A percentile compares a stretch with the other conserved stretches of the same genome.
phyloP scores from a whole-genome alignment of 2,797 vertebrate species.

The Kryptolebias ocellatus region DNA sequence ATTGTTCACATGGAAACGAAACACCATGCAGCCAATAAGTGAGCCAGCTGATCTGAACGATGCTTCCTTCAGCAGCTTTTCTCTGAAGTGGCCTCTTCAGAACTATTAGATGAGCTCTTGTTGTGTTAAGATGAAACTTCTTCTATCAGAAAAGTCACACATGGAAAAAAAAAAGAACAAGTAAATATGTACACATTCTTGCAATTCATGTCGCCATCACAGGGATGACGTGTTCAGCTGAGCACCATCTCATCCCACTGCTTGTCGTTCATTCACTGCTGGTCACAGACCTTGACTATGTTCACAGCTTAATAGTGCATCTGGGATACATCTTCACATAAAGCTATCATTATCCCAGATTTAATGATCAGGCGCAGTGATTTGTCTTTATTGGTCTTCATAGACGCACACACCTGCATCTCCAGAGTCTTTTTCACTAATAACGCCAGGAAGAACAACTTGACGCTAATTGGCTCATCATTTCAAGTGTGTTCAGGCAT shows the following conservation, averaged over 20 bases:
- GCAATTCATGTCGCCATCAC: constrained; percentile 20
- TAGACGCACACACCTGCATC: constrained; percentile 63
- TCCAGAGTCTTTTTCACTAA: constrained; percentile 58
- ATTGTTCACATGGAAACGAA: constrained; percentile 79
- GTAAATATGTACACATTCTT: constrained; percentile 30
- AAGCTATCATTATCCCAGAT: constrained; percentile 69
- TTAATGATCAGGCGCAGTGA: constrained; percentile 68
- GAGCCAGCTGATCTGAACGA: constrained; percentile 53
- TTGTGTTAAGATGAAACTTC: constrained; percentile 42
- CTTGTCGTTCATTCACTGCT: constrained; percentile 18
- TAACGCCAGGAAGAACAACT: constrained; percentile 66
- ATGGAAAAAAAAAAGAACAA: constrained; percentile 1
- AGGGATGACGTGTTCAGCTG: constrained; percentile 30
- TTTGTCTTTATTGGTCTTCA: constrained; percentile 71
- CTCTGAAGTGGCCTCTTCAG: constrained; percentile 60
- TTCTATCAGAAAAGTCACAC: constrained; percentile 17
- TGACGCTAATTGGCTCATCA: constrained; percentile 74
- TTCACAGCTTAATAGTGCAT: constrained; percentile 64
- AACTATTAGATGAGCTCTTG: constrained; percentile 36
- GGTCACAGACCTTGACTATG: constrained; percentile 54
- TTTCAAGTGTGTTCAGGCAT: constrained; percentile 65
- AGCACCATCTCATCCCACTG: constrained; percentile 16
- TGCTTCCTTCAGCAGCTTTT: constrained; percentile 51
- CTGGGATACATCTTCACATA: constrained; percentile 64
- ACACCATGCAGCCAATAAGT: constrained; percentile 58